phyloP scores from a whole-genome alignment of 2,113 vertebrate species.

The Stegastes partitus region DNA sequence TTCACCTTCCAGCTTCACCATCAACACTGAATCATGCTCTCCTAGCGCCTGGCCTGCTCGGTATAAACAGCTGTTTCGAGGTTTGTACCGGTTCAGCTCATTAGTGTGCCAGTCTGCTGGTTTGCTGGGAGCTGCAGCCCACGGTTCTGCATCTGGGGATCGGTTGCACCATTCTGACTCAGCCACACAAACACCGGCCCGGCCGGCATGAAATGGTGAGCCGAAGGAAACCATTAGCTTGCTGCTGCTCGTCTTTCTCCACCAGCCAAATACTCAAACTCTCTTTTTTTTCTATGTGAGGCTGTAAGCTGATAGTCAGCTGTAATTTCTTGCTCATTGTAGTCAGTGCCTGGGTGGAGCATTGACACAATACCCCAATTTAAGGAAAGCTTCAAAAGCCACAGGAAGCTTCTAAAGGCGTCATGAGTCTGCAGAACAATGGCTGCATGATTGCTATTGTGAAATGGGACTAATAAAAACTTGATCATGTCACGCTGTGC shows the following conservation, averaged over 20 bases:
- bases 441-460: background rate
- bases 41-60: background rate
- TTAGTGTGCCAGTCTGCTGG: constrained; percentile 21
- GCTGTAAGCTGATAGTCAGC: background rate
- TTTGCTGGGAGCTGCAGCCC: background rate
- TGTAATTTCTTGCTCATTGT: background rate
- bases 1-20: background rate
- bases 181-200: background rate
- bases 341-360: background rate
- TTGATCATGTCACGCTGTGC: no score
- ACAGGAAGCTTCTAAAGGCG: background rate
- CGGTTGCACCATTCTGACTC: background rate
- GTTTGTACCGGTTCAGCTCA: constrained; percentile 15
- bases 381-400: background rate
- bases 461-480: background rate
- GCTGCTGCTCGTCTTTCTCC: background rate
- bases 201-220: background rate
- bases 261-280: background rate
- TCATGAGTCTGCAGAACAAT: background rate
- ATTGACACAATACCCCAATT: background rate
- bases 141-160: background rate
- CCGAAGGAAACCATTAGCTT: background rate
- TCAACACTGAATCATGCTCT: background rate
- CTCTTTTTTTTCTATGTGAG: background rate
- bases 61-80: background rate